A percentile compares a stretch with the other conserved stretches of the same genome.
phyloP scores from a whole-genome alignment of 2,113 vertebrate species.

The Grammomys surdaster region DNA sequence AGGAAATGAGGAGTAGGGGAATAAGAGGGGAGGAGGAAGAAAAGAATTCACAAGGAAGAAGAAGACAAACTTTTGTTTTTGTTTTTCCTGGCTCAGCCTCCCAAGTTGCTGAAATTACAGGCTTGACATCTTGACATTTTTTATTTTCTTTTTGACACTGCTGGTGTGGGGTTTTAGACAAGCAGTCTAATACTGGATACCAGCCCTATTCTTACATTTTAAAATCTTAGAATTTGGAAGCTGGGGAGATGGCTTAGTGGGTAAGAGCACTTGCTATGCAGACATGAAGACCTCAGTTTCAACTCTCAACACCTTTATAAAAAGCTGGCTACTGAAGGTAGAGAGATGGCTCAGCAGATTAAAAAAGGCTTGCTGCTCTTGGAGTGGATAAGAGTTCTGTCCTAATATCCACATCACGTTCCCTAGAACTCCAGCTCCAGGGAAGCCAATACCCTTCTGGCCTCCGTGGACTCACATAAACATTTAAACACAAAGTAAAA shows the following conservation, averaged over 20 bases:
- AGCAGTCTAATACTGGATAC: background rate
- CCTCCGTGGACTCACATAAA: background rate
- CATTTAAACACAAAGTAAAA: background rate
- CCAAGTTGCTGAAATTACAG: background rate
- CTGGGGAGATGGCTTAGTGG: background rate
- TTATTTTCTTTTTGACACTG: background rate
- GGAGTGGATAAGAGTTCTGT: background rate
- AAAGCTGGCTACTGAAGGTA: background rate
- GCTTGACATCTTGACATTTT: background rate
- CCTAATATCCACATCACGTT: background rate
- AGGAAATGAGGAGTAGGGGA: too few species aligned
- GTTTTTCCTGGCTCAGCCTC: background rate
- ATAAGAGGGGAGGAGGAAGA: too few species aligned
- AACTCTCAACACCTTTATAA: background rate
- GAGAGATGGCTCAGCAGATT: background rate
- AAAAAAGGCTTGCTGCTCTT: background rate
- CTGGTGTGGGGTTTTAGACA: background rate
- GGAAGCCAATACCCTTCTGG: background rate
- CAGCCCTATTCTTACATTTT: background rate
- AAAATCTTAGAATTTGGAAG: background rate
- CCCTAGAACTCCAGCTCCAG: background rate
- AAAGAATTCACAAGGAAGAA: too few species aligned
- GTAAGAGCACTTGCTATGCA: background rate
- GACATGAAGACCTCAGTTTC: background rate
- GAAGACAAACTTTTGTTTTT: background rate